phyloP scores from a whole-genome alignment of 2,888 invertebrate genomes.

The Chrysodeixis includens region DNA sequence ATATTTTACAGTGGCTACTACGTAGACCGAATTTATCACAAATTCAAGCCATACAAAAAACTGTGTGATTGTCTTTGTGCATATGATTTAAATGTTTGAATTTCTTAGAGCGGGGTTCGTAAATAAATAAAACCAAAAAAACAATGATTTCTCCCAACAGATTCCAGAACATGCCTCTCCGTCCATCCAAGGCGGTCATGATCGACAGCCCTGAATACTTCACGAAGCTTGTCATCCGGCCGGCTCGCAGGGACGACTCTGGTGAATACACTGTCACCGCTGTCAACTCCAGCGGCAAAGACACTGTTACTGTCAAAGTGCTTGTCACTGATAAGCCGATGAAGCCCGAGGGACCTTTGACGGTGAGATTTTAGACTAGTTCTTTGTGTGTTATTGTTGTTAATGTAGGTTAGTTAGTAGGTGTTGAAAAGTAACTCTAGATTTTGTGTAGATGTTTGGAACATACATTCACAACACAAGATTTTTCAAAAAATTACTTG shows the following conservation, averaged over 20 bases:
- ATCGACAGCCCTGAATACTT: slow-evolving; percentile 96
- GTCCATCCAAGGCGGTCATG: slow-evolving; percentile 91
- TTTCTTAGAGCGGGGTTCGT: too few relatives aligned
- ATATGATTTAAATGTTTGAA: too few relatives aligned
- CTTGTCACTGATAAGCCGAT: slow-evolving; percentile 96
- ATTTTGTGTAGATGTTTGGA: too few relatives aligned
- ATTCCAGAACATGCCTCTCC: slow-evolving; percentile 94
- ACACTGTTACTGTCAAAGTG: slow-evolving; percentile 94
- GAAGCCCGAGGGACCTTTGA: slow-evolving; percentile 96
- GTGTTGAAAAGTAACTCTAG: too few relatives aligned
- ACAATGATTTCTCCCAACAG: slow-evolving; percentile 67
- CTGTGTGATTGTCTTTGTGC: too few relatives aligned
- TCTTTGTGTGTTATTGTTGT: background rate
- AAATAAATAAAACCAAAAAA: too few relatives aligned
- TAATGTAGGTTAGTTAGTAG: too few relatives aligned
- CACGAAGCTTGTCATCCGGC: slow-evolving; percentile 95
- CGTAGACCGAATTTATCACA: too few relatives aligned
- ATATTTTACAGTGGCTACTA: too few relatives aligned
- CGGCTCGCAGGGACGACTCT: slow-evolving; percentile 94
- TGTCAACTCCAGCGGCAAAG: slow-evolving; percentile 96
- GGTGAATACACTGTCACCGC: slow-evolving; percentile 97
- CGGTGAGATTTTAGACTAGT: slow-evolving; percentile 84
- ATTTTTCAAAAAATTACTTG: too few relatives aligned
- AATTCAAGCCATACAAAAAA: too few relatives aligned
- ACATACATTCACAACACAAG: too few relatives aligned